Evolutionary conservation across 2,888 invertebrate genomes (phyloP), one percentile per base, ranked within the genome.

Genomic region (Neoscelio sp.): DNA sequence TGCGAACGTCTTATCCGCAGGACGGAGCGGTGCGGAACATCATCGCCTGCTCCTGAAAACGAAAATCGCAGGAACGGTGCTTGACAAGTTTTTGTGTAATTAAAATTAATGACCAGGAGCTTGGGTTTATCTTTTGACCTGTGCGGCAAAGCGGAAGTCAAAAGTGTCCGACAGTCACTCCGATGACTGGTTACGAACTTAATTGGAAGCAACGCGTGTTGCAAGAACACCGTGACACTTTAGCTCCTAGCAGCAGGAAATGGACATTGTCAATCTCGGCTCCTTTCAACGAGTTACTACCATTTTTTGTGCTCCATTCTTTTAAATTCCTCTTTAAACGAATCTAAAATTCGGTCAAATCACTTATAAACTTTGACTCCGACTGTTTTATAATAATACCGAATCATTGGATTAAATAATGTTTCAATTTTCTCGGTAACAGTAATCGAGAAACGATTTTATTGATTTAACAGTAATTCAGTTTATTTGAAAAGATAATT

Each of bases 141-240:
- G 52, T 58, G 78, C 78, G 74, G 74, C 50, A 20, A 68, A 50
- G 64, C 78, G 78, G 78, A 78, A 78, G 78, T 78, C 78, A 64
- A 74, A 74, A 78, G 78, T 78, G 67, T 78, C 73, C 78, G 26
- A 67, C 60, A 73, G 73, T 62, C 62, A 50, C 52, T 40, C 67
- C 48, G 67, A 73, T 78, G 71, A 87, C 87, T 87, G 85, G 85
- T 87, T 87, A 84, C 78, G 77, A 75, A 85, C 82, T 84, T 87
- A 87, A 87, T 87, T 87, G 87, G 86, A 85, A 81, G 84, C 84
- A 86, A 86, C 85, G 82, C 81, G 82, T 80, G 76, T 80, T 82
- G 84, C 84, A 83, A 83, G 81, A 80, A 82, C 77, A 74, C 73
- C 71, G 54, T 78, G 50, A 77, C 77, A 68, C 64, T 73, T 60